Evolutionary conservation across 2,113 vertebrate genomes (phyloP).

Genomic region (Malurus alboscapulatus): DNA sequence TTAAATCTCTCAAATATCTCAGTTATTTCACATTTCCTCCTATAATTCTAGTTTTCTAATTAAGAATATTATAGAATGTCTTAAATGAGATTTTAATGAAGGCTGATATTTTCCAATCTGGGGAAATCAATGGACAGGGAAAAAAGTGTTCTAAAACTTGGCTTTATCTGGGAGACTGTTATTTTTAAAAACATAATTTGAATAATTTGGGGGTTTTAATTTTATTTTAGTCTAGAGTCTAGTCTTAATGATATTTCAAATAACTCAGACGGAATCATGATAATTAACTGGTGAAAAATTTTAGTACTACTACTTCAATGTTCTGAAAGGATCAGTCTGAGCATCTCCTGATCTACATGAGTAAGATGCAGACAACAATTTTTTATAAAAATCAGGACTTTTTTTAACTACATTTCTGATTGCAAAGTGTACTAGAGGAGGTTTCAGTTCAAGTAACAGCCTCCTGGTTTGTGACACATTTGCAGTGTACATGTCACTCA

Average conservation of each 20-base stretch:
- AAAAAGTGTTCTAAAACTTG: neutral
- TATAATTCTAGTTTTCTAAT: neutral
- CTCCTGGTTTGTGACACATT: neutral
- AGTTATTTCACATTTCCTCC: neutral
- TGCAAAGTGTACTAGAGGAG: neutral
- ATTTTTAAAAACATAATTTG: neutral
- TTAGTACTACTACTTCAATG: neutral
- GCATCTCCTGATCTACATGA: neutral
- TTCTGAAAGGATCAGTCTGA: neutral
- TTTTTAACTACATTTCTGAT: neutral
- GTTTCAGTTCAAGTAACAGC: neutral
- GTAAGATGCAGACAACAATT: neutral
- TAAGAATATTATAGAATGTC: neutral
- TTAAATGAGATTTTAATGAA: constrained; percentile 13
- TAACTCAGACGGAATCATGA: neutral
- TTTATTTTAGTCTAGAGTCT: neutral
- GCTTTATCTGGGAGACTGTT: neutral
- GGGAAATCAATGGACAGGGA: neutral
- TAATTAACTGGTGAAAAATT: neutral
- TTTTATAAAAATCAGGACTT: neutral
- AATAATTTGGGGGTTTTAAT: neutral
- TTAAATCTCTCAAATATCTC: neutral
- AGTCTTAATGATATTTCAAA: neutral
- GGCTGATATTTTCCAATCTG: neutral
- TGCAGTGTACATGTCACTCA: fast-evolving